Base-by-base conservation (phyloP, 2,888 invertebrate genomes). In the Ellobium chinense region DNA sequence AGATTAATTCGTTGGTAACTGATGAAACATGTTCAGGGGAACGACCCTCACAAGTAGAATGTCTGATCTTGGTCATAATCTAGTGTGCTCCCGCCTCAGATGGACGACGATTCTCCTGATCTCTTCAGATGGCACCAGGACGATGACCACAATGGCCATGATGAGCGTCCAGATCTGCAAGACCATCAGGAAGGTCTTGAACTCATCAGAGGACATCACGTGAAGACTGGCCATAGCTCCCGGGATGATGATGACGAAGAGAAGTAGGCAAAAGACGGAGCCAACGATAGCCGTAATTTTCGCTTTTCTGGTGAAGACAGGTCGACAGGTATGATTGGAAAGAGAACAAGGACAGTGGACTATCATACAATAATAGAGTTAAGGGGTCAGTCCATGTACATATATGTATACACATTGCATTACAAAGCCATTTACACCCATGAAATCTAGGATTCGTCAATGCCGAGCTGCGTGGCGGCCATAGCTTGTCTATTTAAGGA, bases 121-220 rank as follows among this genome's bases (percentile, higher is more conserved):
- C 76, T 89, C 88, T 72, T 89, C 88, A 9, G 86, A 69, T 4
- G 88, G 89, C 12, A 87, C 86, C 36, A 88, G 83, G 18, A 88
- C 56, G 31, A 87, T 80, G 0, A 87, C 87, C 5, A 87, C 73
- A 1, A 73, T 82, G 14, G 87, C 87, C 87, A 87, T 87, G 29
- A 85, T 46, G 60, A 89, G 85, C 72, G 85, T 85, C 81, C 88
- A 87, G 9, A 84, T 69, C 76, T 88, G 88, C 62, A 87, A 56
- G 27, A 84, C 82, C 66, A 81, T 82, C 36, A 86, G 83, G 85
- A 86, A 89, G 3, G 82, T 68, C 68, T 84, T 76, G 80, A 88
- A 88, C 79, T 89, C 73, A 1, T 63, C 63, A 18, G 78, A 80
- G 29, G 65, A 74, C 5, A 89, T 81, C 60, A 87, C 88, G 68